Conservation (phyloP, 92 coral and sea anemone species). For the Hydrozoanthus gracilis region DNA sequence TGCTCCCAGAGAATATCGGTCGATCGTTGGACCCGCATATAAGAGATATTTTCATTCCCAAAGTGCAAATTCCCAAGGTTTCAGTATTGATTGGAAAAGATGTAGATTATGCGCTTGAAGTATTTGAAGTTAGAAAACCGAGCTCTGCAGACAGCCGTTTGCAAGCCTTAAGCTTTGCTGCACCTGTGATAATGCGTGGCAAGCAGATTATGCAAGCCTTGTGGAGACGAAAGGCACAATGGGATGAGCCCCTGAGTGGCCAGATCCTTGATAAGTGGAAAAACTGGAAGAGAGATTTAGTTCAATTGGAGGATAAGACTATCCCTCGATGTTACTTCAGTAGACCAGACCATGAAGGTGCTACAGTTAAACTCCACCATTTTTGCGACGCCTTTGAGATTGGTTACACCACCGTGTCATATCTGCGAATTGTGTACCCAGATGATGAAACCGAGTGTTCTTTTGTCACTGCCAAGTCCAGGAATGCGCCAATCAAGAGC, state of each 20-base stretch:
- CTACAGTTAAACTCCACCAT: conserved; percentile 53
- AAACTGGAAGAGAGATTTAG: conserved; percentile 52
- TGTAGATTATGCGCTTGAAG: conserved; percentile 60
- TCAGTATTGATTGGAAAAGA: conserved; percentile 67
- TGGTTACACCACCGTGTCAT: conserved; percentile 65
- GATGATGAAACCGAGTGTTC: conserved; percentile 60
- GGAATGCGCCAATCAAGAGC: conserved; percentile 66
- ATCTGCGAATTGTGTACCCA: conserved; percentile 59
- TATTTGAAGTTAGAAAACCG: conserved; percentile 53
- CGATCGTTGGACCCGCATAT: conserved; percentile 44
- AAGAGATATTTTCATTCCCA: conserved; percentile 48
- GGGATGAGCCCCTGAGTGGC: conserved; percentile 60
- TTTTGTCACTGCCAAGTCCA: conserved; percentile 69
- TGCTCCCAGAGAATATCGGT: conserved; percentile 54
- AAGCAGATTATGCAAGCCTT: conserved; percentile 66
- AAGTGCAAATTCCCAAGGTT: conserved; percentile 55
- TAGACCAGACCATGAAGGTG: conserved; percentile 39
- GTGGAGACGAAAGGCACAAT: conserved; percentile 55
- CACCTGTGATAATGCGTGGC: conserved; percentile 65
- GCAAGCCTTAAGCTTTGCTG: conserved; percentile 52
- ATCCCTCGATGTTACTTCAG: conserved; percentile 54
- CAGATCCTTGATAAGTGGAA: conserved; percentile 50
- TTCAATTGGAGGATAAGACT: conserved; percentile 22
- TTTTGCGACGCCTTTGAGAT: conserved; percentile 55
- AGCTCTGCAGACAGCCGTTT: conserved; percentile 32